Conservation (phyloP, 2,113 vertebrate species). For the Nerophis ophidion region DNA sequence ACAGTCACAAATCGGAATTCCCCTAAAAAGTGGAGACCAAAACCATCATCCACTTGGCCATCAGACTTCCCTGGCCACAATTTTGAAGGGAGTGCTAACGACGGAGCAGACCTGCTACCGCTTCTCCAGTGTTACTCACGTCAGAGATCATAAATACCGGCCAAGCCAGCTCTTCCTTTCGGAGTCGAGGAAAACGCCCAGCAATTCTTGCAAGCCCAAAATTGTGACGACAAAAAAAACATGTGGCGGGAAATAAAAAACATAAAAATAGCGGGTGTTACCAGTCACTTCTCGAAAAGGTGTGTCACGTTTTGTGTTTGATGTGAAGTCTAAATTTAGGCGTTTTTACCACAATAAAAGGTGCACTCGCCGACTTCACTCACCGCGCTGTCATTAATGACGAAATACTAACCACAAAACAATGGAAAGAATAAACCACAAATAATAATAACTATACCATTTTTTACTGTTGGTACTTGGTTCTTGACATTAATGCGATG, state of each 20-base stretch:
- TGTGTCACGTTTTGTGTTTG: conserved; percentile 33
- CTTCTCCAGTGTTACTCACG: conserved; percentile 41
- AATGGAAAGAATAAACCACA: conserved; percentile 51
- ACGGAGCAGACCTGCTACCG: conserved; percentile 45
- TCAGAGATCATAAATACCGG: conserved; percentile 44
- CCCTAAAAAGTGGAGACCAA: conserved; percentile 15
- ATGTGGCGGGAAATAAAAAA: conserved; percentile 35
- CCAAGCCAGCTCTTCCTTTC: conserved; percentile 44
- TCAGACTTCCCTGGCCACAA: conserved; percentile 18
- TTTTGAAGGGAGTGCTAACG: conserved; percentile 39
- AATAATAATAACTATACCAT: too few relatives aligned
- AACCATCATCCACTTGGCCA: conserved; percentile 42
- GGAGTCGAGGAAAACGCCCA: conserved; percentile 43
- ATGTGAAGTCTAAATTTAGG: conserved; percentile 64
- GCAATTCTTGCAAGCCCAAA: conserved; percentile 47
- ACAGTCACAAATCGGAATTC: conserved; percentile 33
- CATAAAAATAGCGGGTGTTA: conserved; percentile 62
- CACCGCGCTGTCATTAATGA: conserved; percentile 60
- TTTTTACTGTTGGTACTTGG: too few relatives aligned
- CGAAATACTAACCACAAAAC: conserved; percentile 64
- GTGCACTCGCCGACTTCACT: conserved; percentile 52
- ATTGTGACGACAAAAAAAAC: conserved; percentile 32
- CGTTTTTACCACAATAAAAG: conserved; percentile 40
- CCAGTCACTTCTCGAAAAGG: conserved; percentile 63
- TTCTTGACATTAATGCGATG: too few relatives aligned